Evolutionary conservation across 2,797 vertebrate genomes (phyloP), one percentile per base, ranked within the genome.

Genomic region (Fratercula arctica): DNA sequence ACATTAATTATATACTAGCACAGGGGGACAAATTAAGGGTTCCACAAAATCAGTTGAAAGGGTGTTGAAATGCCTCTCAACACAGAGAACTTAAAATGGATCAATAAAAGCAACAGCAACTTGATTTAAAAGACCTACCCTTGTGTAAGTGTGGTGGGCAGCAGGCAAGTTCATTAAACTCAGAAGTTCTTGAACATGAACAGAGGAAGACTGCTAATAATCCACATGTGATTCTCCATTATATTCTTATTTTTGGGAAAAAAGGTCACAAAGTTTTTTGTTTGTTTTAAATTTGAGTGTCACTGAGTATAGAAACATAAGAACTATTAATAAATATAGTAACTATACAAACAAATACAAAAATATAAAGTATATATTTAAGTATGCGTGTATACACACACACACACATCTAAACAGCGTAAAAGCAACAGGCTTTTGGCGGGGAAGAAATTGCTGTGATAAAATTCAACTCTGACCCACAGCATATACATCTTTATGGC

Each of bases 161-260:
- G 1, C 23, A 50, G 28, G 6, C 6, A 75, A 37, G 18, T 7
- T 33, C 33, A 70, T 14, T 63, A 33, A 85, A 53, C 8, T 2
- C 6, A 56, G 29, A 35, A 9, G 53, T n/a, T 75, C 28, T 39
- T 6, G 1, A 31, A 43, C 6, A 69, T 18, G 25, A 79, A 56
- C 11, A n/a, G 6, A 54, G 16, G 19, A 79, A 78, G 24, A 28
- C 0, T 43, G 64, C 26, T 80, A 43, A 54, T 6, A 74, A 83
- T 28, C 24, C 26, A 69, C 4, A 12, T 2, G 4, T 39, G 13
- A 3, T 5, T 79, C n/a, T 79, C 29, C 35, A n/a, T 29, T 17
- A 28, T 6, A 9, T 10, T 37, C 26, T 48, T 45, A 28, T 59
- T 54, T 37, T 4, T 0, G 4, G 9, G 1, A 2, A 28, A 37